Conservation (phyloP, 1,140 invertebrate species). For the Mya arenaria region DNA sequence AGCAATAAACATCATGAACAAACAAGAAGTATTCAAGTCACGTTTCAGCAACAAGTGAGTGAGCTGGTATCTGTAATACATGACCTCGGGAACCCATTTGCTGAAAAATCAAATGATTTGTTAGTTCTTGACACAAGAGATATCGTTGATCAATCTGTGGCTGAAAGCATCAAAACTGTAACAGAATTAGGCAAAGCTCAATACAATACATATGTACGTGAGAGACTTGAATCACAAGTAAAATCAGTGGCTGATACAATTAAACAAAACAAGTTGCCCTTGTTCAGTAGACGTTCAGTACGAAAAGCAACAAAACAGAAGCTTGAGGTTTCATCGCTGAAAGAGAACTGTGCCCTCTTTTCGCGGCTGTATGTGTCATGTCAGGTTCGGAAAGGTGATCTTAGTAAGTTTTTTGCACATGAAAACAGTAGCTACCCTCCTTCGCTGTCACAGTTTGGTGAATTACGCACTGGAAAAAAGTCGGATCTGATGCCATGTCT, state of each 20-base stretch:
- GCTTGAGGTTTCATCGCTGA: constrained; percentile 12
- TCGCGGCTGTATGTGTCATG: constrained; percentile 43
- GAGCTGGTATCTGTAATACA: constrained; percentile 26
- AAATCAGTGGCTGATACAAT: neutral
- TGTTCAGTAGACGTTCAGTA: neutral
- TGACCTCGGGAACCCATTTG: constrained; percentile 54
- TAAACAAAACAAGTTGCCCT: neutral
- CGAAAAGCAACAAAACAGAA: neutral
- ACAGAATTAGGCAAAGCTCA: neutral
- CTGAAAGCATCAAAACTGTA: neutral
- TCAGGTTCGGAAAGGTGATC: constrained; percentile 26
- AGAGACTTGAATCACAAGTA: neutral
- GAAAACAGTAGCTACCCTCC: constrained; percentile 6
- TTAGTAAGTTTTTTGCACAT: constrained; percentile 24
- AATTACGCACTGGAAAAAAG: neutral
- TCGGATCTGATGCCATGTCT: neutral
- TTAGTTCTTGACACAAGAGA: constrained; percentile 53
- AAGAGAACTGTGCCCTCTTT: constrained; percentile 30
- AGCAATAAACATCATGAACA: constrained; percentile 25
- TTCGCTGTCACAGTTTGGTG: neutral
- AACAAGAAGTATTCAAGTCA: constrained; percentile 20
- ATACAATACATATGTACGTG: neutral
- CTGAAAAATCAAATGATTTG: constrained; percentile 47
- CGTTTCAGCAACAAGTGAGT: constrained; percentile 52
- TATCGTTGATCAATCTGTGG: neutral